phyloP scores from a whole-genome alignment of 2,113 vertebrate species.

The Phalacrocorax pelagicus region DNA sequence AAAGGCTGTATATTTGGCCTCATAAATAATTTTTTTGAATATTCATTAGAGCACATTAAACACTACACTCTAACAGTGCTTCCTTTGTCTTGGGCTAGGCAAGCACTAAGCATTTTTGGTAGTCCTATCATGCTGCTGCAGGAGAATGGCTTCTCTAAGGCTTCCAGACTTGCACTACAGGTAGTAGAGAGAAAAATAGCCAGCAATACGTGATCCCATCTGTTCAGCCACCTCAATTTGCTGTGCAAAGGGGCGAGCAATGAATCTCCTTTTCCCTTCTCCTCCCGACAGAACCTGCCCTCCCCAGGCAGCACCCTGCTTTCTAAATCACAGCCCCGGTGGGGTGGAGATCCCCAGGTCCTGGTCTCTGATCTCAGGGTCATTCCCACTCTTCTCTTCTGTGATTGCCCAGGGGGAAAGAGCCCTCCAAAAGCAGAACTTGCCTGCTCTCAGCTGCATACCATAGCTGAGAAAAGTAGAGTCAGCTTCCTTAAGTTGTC shows the following conservation, averaged over 20 bases:
- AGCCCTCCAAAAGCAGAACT: not conserved
- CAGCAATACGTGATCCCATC: not conserved
- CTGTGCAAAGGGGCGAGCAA: accelerated
- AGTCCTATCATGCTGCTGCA: not conserved
- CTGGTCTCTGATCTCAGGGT: not conserved
- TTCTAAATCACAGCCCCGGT: not conserved
- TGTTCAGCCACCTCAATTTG: not conserved
- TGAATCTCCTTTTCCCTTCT: not conserved
- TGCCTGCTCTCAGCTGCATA: not conserved
- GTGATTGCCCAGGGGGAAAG: not conserved
- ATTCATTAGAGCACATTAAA: not conserved
- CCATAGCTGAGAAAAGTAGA: not conserved
- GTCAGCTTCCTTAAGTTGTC: not conserved
- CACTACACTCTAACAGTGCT: accelerated
- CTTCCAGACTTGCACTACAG: not conserved
- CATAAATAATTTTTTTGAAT: not conserved
- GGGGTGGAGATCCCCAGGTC: not conserved
- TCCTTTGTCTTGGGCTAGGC: not conserved
- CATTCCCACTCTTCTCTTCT: not conserved
- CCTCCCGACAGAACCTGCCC: not conserved
- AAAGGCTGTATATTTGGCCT: not conserved
- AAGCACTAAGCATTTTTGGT: not conserved
- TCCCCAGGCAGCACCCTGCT: not conserved
- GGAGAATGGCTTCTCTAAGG: not conserved
- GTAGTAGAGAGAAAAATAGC: not conserved